Evolutionary conservation across 2,797 vertebrate genomes (phyloP).

Genomic region (Pteropus rufus): DNA sequence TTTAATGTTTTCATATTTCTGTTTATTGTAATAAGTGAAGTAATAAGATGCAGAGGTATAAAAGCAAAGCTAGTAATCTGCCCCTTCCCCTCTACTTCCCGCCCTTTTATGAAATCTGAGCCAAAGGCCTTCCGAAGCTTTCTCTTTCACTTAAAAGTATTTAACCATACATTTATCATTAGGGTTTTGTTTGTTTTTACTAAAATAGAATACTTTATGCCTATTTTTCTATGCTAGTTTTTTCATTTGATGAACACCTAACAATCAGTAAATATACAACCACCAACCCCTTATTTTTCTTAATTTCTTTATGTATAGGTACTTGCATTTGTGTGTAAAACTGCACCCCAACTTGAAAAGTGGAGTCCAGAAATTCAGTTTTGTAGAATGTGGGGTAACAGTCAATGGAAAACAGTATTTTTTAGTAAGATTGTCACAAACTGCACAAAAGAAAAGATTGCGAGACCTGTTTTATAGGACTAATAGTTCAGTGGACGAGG

Average conservation of each 20-base stretch:
- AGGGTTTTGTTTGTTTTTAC: not conserved
- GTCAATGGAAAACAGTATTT: not conserved
- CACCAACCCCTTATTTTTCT: not conserved
- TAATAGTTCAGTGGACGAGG: not conserved
- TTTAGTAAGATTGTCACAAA: not conserved
- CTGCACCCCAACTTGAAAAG: not conserved
- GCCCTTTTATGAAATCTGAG: not conserved
- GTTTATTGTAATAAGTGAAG: not conserved
- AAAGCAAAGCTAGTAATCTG: not conserved
- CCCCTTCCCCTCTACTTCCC: not conserved
- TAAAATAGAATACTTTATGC: not conserved
- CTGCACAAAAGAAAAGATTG: not conserved
- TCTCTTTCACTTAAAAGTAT: not conserved
- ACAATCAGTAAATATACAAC: not conserved
- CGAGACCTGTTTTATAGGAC: not conserved
- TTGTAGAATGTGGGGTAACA: not conserved
- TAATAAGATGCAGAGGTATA: not conserved
- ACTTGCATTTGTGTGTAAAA: constrained; percentile 17
- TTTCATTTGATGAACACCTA: not conserved
- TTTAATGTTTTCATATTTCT: constrained; percentile 8
- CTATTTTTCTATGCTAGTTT: not conserved
- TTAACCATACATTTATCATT: not conserved
- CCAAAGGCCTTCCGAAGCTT: not conserved
- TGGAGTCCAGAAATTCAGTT: not conserved
- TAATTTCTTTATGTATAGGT: not conserved